Percentiles rank a stretch among this genome's conserved stretches.
Conservation (phyloP, 2,113 vertebrate genomes). For the Todiramphus saurophagus region DNA sequence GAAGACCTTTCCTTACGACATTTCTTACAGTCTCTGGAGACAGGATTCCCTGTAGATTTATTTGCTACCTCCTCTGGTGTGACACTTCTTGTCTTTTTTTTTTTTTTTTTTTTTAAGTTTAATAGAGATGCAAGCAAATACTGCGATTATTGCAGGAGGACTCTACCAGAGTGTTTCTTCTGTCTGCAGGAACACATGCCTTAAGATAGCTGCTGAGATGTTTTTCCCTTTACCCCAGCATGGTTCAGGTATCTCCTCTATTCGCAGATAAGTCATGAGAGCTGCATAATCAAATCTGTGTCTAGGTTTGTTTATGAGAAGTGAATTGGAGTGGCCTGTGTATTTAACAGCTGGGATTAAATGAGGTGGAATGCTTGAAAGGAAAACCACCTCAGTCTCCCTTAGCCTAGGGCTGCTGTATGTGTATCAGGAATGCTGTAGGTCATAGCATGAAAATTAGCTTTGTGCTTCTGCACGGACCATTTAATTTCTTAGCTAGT, state of each 20-base stretch:
- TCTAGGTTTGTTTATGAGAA: neutral
- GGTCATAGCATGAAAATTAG: neutral
- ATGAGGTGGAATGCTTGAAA: neutral
- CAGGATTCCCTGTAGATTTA: neutral
- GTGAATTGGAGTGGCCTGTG: neutral
- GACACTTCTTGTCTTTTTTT: neutral
- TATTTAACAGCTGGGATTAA: neutral
- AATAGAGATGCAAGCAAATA: neutral
- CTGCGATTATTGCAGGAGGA: neutral
- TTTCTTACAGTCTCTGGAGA: neutral
- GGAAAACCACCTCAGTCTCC: neutral
- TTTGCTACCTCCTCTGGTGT: neutral
- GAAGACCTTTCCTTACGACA: neutral
- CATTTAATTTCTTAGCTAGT: neutral
- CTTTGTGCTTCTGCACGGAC: neutral
- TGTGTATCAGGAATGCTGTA: neutral
- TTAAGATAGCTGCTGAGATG: neutral
- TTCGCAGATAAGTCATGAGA: neutral
- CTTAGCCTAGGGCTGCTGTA: fast-evolving
- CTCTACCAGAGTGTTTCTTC: neutral
- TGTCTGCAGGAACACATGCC: neutral
- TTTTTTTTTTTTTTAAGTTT: neutral
- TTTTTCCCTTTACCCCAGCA: neutral
- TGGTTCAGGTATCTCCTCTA: neutral
- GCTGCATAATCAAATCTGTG: neutral